These are phyloP conservation scores for Catharus minimus DNA, from an alignment of 2,113 vertebrate genomes.

Conservation along the genomic window DNA sequence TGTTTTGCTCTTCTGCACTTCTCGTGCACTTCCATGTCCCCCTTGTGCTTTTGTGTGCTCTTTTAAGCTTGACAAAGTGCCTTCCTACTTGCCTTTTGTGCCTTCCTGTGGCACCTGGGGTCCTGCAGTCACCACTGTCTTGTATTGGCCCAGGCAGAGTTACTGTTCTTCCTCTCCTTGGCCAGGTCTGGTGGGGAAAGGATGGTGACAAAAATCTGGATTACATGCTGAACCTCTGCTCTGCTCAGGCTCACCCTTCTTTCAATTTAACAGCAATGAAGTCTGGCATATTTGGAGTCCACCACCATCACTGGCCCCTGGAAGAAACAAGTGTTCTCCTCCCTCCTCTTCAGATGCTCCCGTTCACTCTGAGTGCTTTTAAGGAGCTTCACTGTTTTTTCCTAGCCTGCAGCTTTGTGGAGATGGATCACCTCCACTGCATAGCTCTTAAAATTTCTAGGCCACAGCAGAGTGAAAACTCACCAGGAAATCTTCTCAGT, in stretches of 20 bases:
- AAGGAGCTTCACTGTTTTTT: conserved; percentile 38
- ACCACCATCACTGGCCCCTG: neutral
- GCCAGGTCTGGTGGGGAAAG: neutral
- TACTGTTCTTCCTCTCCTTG: neutral
- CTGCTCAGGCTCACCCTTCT: neutral
- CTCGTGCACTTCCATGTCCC: neutral
- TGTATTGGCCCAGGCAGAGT: rapidly evolving
- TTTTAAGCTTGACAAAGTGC: neutral
- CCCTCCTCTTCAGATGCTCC: neutral
- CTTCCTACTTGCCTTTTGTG: neutral
- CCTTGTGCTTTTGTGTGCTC: neutral
- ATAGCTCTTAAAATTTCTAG: conserved; percentile 52
- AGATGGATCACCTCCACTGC: conserved; percentile 20
- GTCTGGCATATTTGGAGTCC: neutral
- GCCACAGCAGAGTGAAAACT: conserved; percentile 46
- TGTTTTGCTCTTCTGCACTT: neutral
- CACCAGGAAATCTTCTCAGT: conserved; percentile 63
- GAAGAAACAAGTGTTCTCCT: neutral
- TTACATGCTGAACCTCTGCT: neutral
- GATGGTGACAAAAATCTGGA: neutral
- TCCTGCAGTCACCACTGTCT: neutral
- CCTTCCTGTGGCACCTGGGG: neutral
- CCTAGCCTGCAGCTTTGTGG: conserved; percentile 61
- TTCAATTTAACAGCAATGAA: neutral
- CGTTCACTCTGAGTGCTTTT: neutral